Conservation (phyloP, 2,113 vertebrate genomes). For the Catharus minimus region DNA sequence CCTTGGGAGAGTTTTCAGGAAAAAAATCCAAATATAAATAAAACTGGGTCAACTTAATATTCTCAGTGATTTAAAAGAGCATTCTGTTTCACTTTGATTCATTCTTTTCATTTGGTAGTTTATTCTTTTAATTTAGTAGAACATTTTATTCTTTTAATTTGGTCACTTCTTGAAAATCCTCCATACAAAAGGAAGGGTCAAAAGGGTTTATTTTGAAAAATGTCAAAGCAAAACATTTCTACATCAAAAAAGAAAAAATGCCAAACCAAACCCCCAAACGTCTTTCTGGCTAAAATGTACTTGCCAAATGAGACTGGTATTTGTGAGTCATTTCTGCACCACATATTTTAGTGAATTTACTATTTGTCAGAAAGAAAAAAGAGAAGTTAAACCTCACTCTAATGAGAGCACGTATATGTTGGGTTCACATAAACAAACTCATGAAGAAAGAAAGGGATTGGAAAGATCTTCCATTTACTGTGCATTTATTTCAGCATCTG, state of each 20-base stretch:
- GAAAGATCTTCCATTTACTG: not conserved
- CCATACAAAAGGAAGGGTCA: not conserved
- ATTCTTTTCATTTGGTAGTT: not conserved
- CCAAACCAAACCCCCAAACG: not conserved
- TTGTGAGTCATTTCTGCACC: slow-evolving; percentile 30
- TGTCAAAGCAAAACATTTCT: slow-evolving; percentile 41
- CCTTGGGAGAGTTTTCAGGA: not conserved
- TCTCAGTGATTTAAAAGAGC: slow-evolving; percentile 4
- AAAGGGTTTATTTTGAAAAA: slow-evolving; percentile 43
- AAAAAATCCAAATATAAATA: slow-evolving; percentile 10
- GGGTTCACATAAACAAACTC: not conserved
- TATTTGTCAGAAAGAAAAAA: slow-evolving; percentile 22
- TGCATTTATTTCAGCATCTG: not conserved
- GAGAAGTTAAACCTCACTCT: not conserved
- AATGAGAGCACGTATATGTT: not conserved
- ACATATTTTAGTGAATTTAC: slow-evolving; percentile 48
- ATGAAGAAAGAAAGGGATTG: not conserved
- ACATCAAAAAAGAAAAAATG: not conserved
- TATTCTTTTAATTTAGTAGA: not conserved
- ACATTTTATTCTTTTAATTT: slow-evolving; percentile 9
- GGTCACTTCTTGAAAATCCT: not conserved
- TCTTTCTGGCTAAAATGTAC: not conserved
- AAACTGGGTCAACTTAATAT: not conserved
- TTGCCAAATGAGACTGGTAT: slow-evolving; percentile 43
- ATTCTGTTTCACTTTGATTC: not conserved